Evolutionary conservation across 2,888 invertebrate species (phyloP), one percentile per base, ranked within the genome.

Genomic region (Eulithis prunata): DNA sequence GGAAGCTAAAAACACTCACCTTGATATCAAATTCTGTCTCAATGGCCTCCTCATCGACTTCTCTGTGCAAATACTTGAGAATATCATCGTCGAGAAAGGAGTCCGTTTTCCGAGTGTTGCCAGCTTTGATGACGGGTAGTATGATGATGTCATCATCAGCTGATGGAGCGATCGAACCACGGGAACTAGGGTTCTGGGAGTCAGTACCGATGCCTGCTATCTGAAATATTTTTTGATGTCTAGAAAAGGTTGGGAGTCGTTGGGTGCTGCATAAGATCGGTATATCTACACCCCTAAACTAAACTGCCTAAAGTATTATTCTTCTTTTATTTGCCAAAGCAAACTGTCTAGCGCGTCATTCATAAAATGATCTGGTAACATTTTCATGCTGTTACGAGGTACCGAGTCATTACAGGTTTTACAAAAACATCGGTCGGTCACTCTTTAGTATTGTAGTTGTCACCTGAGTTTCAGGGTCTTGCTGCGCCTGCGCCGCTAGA

Each of bases 401-500:
- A 21, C 21, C 21, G 1, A 21, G 21, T 21, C 21, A 21, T 21
- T 21, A 21, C 21, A 21, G 21, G 21, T 21, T 21, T 21, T 21
- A 21, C 21, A 21, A 21, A 21, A 21, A 21, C 21, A 21, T 21
- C n/a, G n/a, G 21, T 21, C 1, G 32, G 1, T 32, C 32, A 32
- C 2, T 5, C 2, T 21, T 21, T 32, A 6, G 32, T 32, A 32
- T 4, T 32, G 32, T 8, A 8, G 55, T n/a, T 28, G 12, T 41
- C 53, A 94, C 95, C 82, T 96, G 96, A 2, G 96, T 96, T 86
- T 96, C 96, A 0, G 96, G 96, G 81, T 96, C 96, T 70, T 95
- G 93, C 57, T 93, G 91, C 41, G 90, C 78, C 56, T 91, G 92
- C 63, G 93, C 90, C 0, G 93, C 92, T 0, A 93, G 78, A 0